Evolutionary conservation across 2,113 vertebrate species (phyloP).

Genomic region (Atrichornis clamosus): DNA sequence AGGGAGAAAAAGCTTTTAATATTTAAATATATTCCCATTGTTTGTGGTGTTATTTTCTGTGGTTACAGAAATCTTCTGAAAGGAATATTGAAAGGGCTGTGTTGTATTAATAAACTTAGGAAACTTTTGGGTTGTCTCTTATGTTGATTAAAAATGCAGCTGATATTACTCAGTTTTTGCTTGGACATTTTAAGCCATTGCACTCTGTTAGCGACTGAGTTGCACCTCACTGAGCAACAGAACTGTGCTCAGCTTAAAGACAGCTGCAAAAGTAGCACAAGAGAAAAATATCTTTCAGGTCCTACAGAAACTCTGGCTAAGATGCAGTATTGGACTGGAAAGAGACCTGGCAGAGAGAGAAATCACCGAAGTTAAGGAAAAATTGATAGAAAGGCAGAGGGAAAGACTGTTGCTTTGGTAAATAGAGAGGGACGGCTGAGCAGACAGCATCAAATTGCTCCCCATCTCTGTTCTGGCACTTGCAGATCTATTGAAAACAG

Average conservation of each 20-base stretch:
- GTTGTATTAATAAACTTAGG: background rate
- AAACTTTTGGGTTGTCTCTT: background rate
- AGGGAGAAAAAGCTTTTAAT: background rate
- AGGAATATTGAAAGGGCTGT: background rate
- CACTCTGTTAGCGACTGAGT: background rate
- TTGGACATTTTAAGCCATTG: background rate
- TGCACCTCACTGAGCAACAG: background rate
- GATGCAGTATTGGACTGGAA: background rate
- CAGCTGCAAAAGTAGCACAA: background rate
- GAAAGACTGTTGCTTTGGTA: background rate
- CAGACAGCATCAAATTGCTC: conserved; percentile 39
- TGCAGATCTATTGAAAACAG: conserved; percentile 32
- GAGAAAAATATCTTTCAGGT: background rate
- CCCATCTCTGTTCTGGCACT: conserved; percentile 48
- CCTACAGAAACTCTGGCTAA: background rate
- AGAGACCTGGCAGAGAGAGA: background rate
- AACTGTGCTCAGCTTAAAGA: background rate
- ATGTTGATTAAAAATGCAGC: background rate
- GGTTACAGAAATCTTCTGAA: background rate
- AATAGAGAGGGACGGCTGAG: background rate
- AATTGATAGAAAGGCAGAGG: background rate
- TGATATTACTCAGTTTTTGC: background rate
- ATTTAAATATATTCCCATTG: background rate
- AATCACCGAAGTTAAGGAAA: background rate
- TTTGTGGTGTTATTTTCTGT: background rate